Evolutionary conservation across 2,113 vertebrate genomes (phyloP).

Genomic region (Psilopsiagon aurifrons): DNA sequence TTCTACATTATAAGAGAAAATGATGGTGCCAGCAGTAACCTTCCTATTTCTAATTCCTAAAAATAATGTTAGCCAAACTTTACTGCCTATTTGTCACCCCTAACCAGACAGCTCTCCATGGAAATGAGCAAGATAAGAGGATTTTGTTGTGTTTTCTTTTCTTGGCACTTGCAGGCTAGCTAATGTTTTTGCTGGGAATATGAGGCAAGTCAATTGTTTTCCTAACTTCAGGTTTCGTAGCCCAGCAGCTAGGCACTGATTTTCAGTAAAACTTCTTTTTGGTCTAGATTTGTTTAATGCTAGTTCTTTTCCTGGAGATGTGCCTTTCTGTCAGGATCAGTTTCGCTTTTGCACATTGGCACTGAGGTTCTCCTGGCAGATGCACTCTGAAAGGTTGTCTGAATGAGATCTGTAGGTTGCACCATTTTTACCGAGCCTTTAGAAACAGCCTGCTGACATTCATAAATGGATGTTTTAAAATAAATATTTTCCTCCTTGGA

Average conservation of each 20-base stretch:
- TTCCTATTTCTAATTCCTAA: neutral
- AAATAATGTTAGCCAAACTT: neutral
- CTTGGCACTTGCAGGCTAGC: neutral
- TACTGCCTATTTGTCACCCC: neutral
- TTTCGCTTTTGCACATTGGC: rapidly evolving
- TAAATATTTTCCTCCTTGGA: neutral
- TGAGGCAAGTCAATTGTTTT: neutral
- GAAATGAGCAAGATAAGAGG: neutral
- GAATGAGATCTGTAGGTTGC: neutral
- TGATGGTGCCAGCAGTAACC: neutral
- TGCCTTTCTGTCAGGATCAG: neutral
- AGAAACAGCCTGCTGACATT: neutral
- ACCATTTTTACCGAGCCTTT: neutral
- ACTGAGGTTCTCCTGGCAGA: neutral
- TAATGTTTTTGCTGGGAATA: neutral
- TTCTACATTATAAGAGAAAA: neutral
- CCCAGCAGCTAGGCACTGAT: neutral
- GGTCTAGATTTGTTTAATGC: neutral
- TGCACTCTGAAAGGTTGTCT: neutral
- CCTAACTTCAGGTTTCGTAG: neutral
- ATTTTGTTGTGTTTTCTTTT: neutral
- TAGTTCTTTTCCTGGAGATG: neutral
- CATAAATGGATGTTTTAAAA: neutral
- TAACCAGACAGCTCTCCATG: neutral
- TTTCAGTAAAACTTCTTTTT: neutral